Percentiles rank a stretch among this genome's conserved stretches.
phyloP scores from a whole-genome alignment of 2,797 vertebrate genomes.

The Enoplosus armatus region DNA sequence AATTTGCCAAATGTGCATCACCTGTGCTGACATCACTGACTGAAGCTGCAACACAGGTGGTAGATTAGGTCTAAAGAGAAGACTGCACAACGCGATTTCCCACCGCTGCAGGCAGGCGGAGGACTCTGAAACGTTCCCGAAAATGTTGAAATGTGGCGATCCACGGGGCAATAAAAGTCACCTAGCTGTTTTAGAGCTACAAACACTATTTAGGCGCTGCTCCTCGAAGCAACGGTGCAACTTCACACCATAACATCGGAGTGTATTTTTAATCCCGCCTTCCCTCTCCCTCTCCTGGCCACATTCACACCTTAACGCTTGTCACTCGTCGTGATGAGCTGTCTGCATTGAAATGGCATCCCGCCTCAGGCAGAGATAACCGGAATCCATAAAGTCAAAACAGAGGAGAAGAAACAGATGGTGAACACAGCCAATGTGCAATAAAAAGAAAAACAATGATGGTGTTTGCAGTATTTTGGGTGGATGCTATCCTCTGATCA shows the following conservation, averaged over 20 bases:
- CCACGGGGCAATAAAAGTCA: background rate
- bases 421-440: constrained; percentile 40
- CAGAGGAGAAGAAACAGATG: constrained; percentile 58
- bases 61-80: constrained; percentile 11
- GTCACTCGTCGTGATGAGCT: constrained; percentile 53
- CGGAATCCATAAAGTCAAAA: constrained; percentile 57
- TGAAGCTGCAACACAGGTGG: background rate
- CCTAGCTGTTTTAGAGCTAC: background rate
- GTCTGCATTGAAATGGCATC: constrained; percentile 49
- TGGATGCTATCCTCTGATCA: constrained; percentile 8
- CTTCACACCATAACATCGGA: constrained; percentile 13
- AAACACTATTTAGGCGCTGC: background rate
- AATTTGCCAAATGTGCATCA: constrained; percentile 16
- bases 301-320: constrained; percentile 47
- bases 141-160: background rate
- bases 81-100: background rate
- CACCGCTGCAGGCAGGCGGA: background rate
- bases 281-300: constrained; percentile 12
- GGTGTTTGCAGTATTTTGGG: constrained; percentile 31
- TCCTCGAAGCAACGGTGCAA: constrained; percentile 18
- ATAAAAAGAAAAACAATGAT: constrained; percentile 33
- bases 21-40: background rate
- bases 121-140: too few species aligned
- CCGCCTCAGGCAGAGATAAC: constrained; percentile 50
- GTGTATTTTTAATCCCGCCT: constrained; percentile 35